Percentiles rank a stretch among this genome's conserved stretches.
phyloP scores from a whole-genome alignment of 1,140 invertebrate genomes.

The Sycophaga agraensis region DNA sequence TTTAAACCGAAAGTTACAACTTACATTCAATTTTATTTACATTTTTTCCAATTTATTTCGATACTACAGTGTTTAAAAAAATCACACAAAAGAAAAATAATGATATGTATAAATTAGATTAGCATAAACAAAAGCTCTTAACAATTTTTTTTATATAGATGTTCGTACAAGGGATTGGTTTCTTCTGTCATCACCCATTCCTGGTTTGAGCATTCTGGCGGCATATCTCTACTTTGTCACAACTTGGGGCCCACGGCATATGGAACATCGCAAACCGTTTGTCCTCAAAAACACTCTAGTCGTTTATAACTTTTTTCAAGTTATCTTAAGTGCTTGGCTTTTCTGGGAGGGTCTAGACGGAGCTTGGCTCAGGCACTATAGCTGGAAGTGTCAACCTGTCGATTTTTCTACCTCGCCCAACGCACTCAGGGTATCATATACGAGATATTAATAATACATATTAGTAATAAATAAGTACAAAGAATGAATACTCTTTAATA shows the following conservation, averaged over 20 bases:
- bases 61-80: no score
- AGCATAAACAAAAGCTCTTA: no score
- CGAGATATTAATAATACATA: no score
- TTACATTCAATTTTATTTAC: no score
- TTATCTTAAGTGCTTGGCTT: slow-evolving; percentile 73
- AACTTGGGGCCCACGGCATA: slow-evolving; percentile 75
- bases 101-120: no score
- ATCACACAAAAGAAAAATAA: no score
- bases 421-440: slow-evolving; percentile 76
- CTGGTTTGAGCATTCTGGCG: slow-evolving; percentile 69
- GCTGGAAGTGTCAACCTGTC: slow-evolving; percentile 83
- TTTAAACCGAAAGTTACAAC: no score
- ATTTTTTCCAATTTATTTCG: neutral
- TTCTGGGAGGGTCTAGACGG: slow-evolving; percentile 71
- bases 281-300: slow-evolving; percentile 75
- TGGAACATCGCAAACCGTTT: slow-evolving; percentile 79
- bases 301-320: slow-evolving; percentile 80
- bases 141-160: slow-evolving; percentile 59
- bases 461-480: no score
- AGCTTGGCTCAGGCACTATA: slow-evolving; percentile 68
- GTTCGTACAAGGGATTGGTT: slow-evolving; percentile 82
- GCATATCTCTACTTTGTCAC: slow-evolving; percentile 73
- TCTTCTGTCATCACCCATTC: slow-evolving; percentile 74
- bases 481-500: no score
- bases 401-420: slow-evolving; percentile 71